These are phyloP conservation scores for Centropus unirufus DNA, from an alignment of 2,113 vertebrate species.

Conservation along the genomic window DNA sequence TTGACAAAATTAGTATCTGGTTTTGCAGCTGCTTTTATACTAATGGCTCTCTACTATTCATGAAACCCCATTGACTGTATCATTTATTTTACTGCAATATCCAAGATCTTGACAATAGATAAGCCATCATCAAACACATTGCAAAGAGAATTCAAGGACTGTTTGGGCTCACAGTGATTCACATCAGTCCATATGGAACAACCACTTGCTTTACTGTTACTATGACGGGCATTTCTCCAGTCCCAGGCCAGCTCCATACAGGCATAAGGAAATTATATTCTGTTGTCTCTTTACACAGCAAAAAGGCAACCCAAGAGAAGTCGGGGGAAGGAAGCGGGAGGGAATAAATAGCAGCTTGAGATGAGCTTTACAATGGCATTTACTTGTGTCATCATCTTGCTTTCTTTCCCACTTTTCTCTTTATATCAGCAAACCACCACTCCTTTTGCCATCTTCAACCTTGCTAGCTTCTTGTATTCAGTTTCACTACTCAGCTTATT, in stretches of 20 bases:
- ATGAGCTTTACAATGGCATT: neutral
- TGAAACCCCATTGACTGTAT: neutral
- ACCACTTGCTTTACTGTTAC: neutral
- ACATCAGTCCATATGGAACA: neutral
- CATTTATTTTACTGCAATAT: neutral
- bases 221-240: neutral
- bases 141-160: neutral
- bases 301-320: neutral
- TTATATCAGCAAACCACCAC: neutral
- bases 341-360: neutral
- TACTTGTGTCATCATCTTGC: neutral
- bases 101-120: neutral
- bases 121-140: neutral
- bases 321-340: neutral
- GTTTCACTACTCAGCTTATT: neutral
- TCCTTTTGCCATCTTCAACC: neutral
- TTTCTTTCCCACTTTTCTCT: neutral
- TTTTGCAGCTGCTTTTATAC: neutral
- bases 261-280: neutral
- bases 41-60: neutral
- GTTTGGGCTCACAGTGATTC: neutral
- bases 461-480: neutral
- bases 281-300: neutral
- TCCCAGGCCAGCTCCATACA: neutral
- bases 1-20: neutral